Base-by-base conservation (phyloP, 2,113 vertebrate genomes). In the Lichenostomus cassidix region DNA sequence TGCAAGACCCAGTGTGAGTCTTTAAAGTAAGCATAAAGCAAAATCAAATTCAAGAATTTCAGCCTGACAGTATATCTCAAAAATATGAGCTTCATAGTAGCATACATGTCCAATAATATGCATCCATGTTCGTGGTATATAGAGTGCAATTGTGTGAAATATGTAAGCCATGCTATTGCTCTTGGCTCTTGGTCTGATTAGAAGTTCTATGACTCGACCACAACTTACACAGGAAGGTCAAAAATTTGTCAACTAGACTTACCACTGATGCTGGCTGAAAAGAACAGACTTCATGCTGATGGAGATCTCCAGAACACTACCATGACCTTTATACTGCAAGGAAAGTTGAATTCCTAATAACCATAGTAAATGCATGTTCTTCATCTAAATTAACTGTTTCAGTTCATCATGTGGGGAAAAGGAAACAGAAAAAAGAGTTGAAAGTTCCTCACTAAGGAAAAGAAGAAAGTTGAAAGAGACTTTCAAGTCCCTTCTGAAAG, bases 111-210 rank as follows among this genome's bases (percentile, higher is more conserved):
- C 2, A 2, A 50, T 42, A 70, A 24, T 11, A 78, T 7, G 4
- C 10, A n/a, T 20, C 27, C 31, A 18, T 22, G 7, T 56, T 63
- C 29, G 31, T 10, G 39, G 5, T 8, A 27, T 27, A 35, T 4
- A 39, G 28, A 86, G 63, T 56, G 18, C 19, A 58, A 21, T 3
- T 63, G 6, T 29, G n/a, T 59, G 41, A 67, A 74, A 81, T 5
- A 28, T 2, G 0, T 35, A 62, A 42, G 10, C 11, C 4, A 24
- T 33, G 10, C 4, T 63, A 5, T 24, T 56, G 6, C 5, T 87
- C n/a, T 64, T 67, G 28, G 5, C 19, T 58, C 31, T 56, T 90
- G 39, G 12, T 53, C 78, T 58, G 24, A 5, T 77, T 60, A n/a
- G 63, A 83, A n/a, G 7, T 44, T 75, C 3, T 44, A 14, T 22